phyloP scores from a whole-genome alignment of 30 jellyfish, hydroid and myxozoan genomes.

The Aurelia aurita complex sp. Pacific region DNA sequence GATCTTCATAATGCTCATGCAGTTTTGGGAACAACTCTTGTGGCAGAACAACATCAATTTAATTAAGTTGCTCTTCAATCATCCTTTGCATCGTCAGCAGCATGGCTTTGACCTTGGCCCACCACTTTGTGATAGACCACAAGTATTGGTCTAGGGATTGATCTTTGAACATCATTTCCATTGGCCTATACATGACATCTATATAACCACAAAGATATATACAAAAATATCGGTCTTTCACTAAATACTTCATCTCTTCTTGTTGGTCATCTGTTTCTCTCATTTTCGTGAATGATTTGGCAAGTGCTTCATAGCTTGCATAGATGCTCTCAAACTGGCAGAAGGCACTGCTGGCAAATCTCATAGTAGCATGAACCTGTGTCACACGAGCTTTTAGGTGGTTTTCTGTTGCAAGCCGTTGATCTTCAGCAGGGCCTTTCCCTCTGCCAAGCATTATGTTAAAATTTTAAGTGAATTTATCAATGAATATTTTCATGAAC shows the following conservation, averaged over 20 bases:
- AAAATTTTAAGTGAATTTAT: slow-evolving; percentile 19
- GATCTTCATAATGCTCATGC: too few relatives aligned
- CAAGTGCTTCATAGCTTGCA: too few relatives aligned
- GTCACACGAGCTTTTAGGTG: slow-evolving; percentile 15
- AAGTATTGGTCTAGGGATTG: slow-evolving; percentile 24
- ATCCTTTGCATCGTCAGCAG: too few relatives aligned
- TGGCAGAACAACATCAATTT: too few relatives aligned
- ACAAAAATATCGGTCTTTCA: slow-evolving; percentile 33
- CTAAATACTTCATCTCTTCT: too few relatives aligned
- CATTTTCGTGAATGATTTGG: too few relatives aligned
- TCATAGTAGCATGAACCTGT: slow-evolving; percentile 1
- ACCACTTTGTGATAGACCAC: slow-evolving; percentile 27
- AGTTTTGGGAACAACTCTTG: too few relatives aligned
- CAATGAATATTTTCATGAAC: too few relatives aligned
- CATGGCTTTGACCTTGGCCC: not conserved
- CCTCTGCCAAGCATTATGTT: slow-evolving; percentile 42
- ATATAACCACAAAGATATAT: slow-evolving; percentile 1
- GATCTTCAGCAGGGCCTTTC: slow-evolving; percentile 29
- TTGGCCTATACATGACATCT: slow-evolving; percentile 19
- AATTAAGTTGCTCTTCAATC: too few relatives aligned
- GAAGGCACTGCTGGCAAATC: slow-evolving; percentile 25
- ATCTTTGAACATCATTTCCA: slow-evolving; percentile 26
- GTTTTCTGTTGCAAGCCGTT: slow-evolving; percentile 32
- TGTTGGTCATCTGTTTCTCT: too few relatives aligned
- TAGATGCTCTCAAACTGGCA: slow-evolving; percentile 11